A percentile compares a stretch with the other conserved stretches of the same genome.
These are phyloP conservation scores for Sinhomidia bicolor DNA, from an alignment of 2,888 invertebrate genomes.

Conservation along the genomic window DNA sequence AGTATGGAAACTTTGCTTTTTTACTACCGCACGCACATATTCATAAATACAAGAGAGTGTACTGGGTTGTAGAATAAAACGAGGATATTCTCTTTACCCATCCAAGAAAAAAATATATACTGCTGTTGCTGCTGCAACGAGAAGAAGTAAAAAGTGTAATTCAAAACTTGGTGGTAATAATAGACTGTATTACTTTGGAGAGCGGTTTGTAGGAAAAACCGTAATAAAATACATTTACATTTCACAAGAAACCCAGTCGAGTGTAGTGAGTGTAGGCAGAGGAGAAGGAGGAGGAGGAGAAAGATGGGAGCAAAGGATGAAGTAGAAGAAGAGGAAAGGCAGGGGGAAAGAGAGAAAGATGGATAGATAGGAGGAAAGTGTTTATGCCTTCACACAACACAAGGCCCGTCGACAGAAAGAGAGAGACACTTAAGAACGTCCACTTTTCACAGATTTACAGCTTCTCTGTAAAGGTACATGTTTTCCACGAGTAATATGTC, in stretches of 20 bases:
- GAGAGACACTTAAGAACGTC: slow-evolving; percentile 64
- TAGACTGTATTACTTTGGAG: slow-evolving; percentile 1
- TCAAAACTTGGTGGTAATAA: slow-evolving; percentile 63
- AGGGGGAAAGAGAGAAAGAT: slow-evolving; percentile 31
- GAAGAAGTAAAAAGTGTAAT: slow-evolving; percentile 55
- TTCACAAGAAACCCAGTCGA: slow-evolving; percentile 43
- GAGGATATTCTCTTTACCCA: too few relatives aligned
- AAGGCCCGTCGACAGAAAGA: background rate
- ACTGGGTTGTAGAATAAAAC: too few relatives aligned
- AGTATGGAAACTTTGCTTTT: slow-evolving; percentile 61
- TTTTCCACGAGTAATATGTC: slow-evolving; percentile 64
- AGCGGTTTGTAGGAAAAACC: slow-evolving; percentile 43
- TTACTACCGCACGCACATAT: slow-evolving; percentile 23
- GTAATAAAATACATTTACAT: slow-evolving; percentile 70
- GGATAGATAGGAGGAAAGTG: slow-evolving; percentile 14
- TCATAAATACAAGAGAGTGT: background rate
- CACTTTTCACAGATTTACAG: slow-evolving; percentile 72
- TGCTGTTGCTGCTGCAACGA: background rate
- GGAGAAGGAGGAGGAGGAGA: background rate
- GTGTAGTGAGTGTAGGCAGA: background rate
- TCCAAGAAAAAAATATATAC: background rate
- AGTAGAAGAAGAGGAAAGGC: too few relatives aligned
- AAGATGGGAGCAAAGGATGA: too few relatives aligned
- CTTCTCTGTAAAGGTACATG: slow-evolving; percentile 65
- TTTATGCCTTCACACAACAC: slow-evolving; percentile 22